Conservation (phyloP, 1,140 invertebrate species). For the Sminthurinus signatus region DNA sequence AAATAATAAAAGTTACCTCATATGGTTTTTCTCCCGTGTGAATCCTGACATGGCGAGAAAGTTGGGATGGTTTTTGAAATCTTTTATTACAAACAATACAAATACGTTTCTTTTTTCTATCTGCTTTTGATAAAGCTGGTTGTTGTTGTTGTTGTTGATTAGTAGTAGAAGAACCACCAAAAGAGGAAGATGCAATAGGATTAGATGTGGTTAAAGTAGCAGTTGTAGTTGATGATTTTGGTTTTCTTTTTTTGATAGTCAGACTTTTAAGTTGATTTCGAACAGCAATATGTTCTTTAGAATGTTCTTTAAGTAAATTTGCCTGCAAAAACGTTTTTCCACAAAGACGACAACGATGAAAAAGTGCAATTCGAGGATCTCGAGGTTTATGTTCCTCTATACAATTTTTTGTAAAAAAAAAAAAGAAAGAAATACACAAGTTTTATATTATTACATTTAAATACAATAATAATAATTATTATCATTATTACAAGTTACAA, state of each 20-base stretch:
- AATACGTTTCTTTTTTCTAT: conserved; percentile 22
- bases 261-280: conserved; percentile 33
- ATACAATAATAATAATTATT: too few relatives aligned
- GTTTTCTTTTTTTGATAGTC: conserved; percentile 18
- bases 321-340: conserved; percentile 24
- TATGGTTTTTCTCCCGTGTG: conserved; percentile 77
- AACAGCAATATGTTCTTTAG: conserved; percentile 35
- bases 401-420: too few relatives aligned
- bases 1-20: conserved; percentile 45
- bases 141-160: not conserved
- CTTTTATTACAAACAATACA: conserved; percentile 32
- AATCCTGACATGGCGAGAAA: conserved; percentile 61
- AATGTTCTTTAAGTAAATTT: conserved; percentile 31
- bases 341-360: conserved; percentile 31
- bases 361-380: conserved; percentile 15
- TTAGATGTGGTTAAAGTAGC: not conserved
- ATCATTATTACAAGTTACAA: not conserved
- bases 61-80: conserved; percentile 48
- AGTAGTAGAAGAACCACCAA: not conserved
- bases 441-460: too few relatives aligned
- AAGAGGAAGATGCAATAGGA: not conserved
- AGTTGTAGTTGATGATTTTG: not conserved
- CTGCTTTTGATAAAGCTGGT: not conserved
- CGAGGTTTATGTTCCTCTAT: conserved; percentile 33
- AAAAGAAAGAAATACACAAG: too few relatives aligned